Conservation (phyloP, 2,888 invertebrate species). For the Podabrus alpinus region DNA sequence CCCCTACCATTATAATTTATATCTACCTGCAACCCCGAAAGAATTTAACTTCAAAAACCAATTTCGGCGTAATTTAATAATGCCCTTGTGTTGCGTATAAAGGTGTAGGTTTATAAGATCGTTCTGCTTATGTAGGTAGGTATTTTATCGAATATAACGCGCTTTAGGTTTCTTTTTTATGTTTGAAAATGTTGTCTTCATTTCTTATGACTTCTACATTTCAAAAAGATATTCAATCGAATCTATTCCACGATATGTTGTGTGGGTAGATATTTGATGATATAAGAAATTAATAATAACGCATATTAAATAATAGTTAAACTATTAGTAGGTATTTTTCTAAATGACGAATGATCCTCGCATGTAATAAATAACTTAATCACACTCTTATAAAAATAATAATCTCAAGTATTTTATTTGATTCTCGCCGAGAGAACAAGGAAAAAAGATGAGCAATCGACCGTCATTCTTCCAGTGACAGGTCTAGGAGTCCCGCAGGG, state of each 20-base stretch:
- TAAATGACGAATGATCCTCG: not conserved
- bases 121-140: slow-evolving; percentile 6
- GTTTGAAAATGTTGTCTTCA: not conserved
- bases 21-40: slow-evolving; percentile 5
- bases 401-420: slow-evolving; percentile 21
- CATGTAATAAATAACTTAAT: slow-evolving; percentile 17
- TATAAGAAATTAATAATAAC: not conserved
- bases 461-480: slow-evolving; percentile 30
- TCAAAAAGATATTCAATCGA: not conserved
- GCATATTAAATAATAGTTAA: not conserved
- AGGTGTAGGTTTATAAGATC: slow-evolving; percentile 11
- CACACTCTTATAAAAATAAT: slow-evolving; percentile 18
- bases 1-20: slow-evolving; percentile 11
- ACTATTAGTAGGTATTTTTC: not conserved
- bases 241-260: not conserved
- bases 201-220: not conserved
- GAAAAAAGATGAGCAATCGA: slow-evolving; percentile 29
- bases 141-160: slow-evolving; percentile 14
- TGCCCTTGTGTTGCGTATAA: slow-evolving; percentile 1
- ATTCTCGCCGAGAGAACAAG: slow-evolving; percentile 23
- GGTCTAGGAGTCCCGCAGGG: slow-evolving; percentile 30
- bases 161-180: slow-evolving; percentile 1
- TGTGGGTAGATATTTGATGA: not conserved
- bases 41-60: slow-evolving; percentile 6
- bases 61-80: slow-evolving; percentile 14